A percentile compares a stretch with the other conserved stretches of the same genome.
Evolutionary conservation across 2,888 invertebrate species (phyloP).

Genomic region (Aphidoletes aphidimyza): DNA sequence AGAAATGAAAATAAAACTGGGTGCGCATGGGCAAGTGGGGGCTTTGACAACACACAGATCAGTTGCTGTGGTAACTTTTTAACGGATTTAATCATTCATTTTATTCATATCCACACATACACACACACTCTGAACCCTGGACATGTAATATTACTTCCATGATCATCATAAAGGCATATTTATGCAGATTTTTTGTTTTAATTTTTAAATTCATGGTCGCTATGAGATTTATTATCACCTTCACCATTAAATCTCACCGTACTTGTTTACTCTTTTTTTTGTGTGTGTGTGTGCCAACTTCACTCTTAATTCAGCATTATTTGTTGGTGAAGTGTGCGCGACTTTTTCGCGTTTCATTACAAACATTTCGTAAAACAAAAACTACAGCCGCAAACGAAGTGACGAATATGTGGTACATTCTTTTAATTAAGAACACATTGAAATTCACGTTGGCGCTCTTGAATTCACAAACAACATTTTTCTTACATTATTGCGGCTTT

Average conservation of each 20-base stretch:
- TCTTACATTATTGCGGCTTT: neutral
- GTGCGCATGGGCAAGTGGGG: neutral
- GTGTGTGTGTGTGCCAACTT: neutral
- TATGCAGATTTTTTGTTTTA: neutral
- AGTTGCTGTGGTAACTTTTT: too few species aligned
- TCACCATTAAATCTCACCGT: neutral
- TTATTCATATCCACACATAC: too few species aligned
- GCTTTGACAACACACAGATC: neutral
- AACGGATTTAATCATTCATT: too few species aligned
- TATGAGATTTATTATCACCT: neutral
- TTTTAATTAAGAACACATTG: neutral
- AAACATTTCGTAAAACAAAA: neutral
- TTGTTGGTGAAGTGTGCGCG: neutral
- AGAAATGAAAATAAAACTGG: neutral
- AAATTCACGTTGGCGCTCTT: neutral
- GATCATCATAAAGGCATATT: neutral
- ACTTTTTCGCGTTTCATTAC: neutral
- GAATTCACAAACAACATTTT: neutral
- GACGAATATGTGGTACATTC: neutral
- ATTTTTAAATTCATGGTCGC: neutral
- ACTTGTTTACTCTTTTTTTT: too few species aligned
- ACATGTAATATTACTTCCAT: too few species aligned
- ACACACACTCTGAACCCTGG: too few species aligned
- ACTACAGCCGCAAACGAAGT: neutral
- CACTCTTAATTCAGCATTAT: neutral